Conservation (phyloP, 1,140 invertebrate species). For the Penaeus vannamei region DNA sequence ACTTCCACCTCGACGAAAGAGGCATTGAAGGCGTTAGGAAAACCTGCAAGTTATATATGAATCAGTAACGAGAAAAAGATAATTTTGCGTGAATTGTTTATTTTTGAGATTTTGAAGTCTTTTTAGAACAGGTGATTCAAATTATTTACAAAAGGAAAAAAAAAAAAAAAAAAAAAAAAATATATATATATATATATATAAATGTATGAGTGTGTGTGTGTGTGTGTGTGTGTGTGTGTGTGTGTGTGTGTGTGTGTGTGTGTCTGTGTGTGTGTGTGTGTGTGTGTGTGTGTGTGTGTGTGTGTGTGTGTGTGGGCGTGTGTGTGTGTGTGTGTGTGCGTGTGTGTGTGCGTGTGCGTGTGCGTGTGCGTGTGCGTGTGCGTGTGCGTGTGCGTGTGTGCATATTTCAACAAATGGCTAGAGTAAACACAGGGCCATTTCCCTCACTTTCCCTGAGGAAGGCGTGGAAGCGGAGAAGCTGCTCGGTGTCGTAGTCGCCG, state of each 20-base stretch:
- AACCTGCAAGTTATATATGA: too few relatives aligned
- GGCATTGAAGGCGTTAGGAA: too few relatives aligned
- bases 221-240: neutral
- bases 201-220: neutral
- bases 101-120: too few relatives aligned
- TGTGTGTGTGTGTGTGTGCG: neutral
- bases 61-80: too few relatives aligned
- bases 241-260: slow-evolving; percentile 16
- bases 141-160: too few relatives aligned
- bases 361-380: neutral
- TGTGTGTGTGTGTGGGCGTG: neutral
- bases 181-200: neutral
- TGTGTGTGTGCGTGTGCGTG: neutral
- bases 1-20: too few relatives aligned
- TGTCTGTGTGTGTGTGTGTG: neutral
- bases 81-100: too few relatives aligned
- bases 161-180: too few relatives aligned
- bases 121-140: too few relatives aligned
- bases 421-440: neutral
- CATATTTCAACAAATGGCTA: neutral
- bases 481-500: slow-evolving; percentile 31
- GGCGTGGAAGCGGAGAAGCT: slow-evolving; percentile 43
- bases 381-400: neutral
- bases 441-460: slow-evolving; percentile 59
- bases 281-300: slow-evolving; percentile 3